Base-by-base conservation (phyloP, 2,888 invertebrate species). In the Rhopalosiphum nymphaeae region DNA sequence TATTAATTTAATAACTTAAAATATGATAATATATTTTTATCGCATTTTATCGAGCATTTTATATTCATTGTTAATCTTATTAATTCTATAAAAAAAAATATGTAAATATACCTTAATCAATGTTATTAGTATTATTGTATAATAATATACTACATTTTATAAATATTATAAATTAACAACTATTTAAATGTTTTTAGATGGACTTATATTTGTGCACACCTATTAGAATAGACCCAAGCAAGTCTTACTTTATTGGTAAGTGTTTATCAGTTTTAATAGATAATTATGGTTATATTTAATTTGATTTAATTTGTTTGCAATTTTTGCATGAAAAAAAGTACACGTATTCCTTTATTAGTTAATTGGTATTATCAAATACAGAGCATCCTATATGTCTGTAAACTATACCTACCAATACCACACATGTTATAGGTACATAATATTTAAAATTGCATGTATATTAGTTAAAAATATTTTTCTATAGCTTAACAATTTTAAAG, bases 121-220 rank as follows among this genome's bases (percentile, higher is more conserved):
- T 61, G 2, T 61, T 61, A 7, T 61, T 29, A 29, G 61, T 67
- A 67, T 67, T 67, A n/a, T 67, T n/a, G 4, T n/a, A 29, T n/a
- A 13, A 36, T 78, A 78, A 36, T 36, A 36, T 16, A 7, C 2
- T 4, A 78, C 9, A 78, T 78, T 78, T 36, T 36, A 78, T 36
- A 78, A 78, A 67, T 67, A 67, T 67, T 16, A 67, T 7, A n/a
- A 67, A 78, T 42, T 78, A 78, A 78, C 36, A 78, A 42, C 3
- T 78, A 78, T 78, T 78, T 95, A 95, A 95, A 95, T 95, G 95
- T 97, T 97, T 95, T 2, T 96, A 99, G 99, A 97, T 98, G 95
- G 99, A 99, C 96, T 96, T 98, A 26, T 99, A 99, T 96, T 96
- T 99, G 49, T 99, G 99, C 96, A 98, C 99, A 29, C 98, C 99